Conservation (phyloP, 2,888 invertebrate species). For the Germaria angustata region DNA sequence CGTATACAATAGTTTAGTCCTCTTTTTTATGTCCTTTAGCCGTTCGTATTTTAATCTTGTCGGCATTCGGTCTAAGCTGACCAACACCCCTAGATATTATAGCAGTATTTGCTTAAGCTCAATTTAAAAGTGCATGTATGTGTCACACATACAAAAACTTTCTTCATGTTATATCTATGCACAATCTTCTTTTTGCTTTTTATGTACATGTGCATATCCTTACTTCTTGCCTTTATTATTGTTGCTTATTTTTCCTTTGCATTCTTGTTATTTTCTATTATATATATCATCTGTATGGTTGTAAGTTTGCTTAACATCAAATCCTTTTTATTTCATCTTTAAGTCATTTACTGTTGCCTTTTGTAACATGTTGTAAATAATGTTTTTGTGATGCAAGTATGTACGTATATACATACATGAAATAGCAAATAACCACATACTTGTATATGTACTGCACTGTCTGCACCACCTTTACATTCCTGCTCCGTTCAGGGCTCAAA, state of each 20-base stretch:
- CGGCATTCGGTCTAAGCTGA: too few relatives aligned
- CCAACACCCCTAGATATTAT: too few relatives aligned
- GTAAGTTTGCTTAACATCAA: constrained; percentile 39
- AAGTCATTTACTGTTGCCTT: constrained; percentile 60
- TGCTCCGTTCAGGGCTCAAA: neutral
- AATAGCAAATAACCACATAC: neutral
- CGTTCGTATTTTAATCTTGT: too few relatives aligned
- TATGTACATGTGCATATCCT: constrained; percentile 10
- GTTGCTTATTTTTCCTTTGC: neutral
- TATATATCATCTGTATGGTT: neutral
- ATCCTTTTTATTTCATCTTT: constrained; percentile 61
- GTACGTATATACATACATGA: neutral
- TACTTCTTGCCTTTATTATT: neutral
- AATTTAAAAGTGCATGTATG: too few relatives aligned
- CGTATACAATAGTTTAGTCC: too few relatives aligned
- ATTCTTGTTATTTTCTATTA: neutral
- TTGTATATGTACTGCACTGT: neutral
- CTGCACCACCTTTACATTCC: neutral
- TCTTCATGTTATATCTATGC: too few relatives aligned
- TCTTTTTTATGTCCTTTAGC: too few relatives aligned
- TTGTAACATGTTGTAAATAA: constrained; percentile 54
- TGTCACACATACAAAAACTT: too few relatives aligned
- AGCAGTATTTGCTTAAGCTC: too few relatives aligned
- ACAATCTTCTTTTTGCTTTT: too few relatives aligned
- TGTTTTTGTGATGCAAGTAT: constrained; percentile 27